Evolutionary conservation across 1,140 invertebrate species (phyloP), one percentile per base, ranked within the genome.

Genomic region (Trichoplusia ni): DNA sequence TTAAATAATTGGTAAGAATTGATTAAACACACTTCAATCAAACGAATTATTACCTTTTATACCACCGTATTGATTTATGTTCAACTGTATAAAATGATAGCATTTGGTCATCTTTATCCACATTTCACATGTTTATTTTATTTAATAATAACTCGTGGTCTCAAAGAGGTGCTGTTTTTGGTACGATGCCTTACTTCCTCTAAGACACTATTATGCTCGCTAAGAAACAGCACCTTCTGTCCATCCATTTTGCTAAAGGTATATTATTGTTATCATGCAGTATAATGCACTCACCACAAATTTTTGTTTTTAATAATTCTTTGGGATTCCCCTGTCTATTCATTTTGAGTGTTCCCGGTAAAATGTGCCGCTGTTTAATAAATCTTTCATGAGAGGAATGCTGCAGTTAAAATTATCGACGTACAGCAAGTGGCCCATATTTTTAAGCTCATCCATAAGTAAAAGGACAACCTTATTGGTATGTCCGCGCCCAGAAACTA

Each of bases 41-140:
- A 27, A 7, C 7, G 25, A 27, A 27, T 27, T 4, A 27, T 27
- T 27, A 27, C 25, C 25, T 27, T 27, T 27, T 27, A 27, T 27
- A 27, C 25, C 25, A 27, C 25, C 25, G 25, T 27, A 27, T 27
- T 4, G 46, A 51, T 64, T 64, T 64, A 21, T 64, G 61, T 37
- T 64, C 61, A 51, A 47, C 23, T 35, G 49, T 40, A 29, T 64
- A 64, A 54, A 46, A 64, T 35, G 49, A 64, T 31, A 64, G 47
- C 47, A 54, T 21, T 49, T 66, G 64, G 35, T 66, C 64, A 46
- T 66, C 44, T 40, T 40, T 58, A 60, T 66, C 64, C 21, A 59
- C 56, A 14, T 38, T 38, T 42, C 37, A 23, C 64, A 60, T 60
- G 38, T 60, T 66, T 59, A 60, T 60, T 66, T 60, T 66, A 66